Base-by-base conservation (phyloP, 2,797 vertebrate genomes). In the Gobio occitaniae region DNA sequence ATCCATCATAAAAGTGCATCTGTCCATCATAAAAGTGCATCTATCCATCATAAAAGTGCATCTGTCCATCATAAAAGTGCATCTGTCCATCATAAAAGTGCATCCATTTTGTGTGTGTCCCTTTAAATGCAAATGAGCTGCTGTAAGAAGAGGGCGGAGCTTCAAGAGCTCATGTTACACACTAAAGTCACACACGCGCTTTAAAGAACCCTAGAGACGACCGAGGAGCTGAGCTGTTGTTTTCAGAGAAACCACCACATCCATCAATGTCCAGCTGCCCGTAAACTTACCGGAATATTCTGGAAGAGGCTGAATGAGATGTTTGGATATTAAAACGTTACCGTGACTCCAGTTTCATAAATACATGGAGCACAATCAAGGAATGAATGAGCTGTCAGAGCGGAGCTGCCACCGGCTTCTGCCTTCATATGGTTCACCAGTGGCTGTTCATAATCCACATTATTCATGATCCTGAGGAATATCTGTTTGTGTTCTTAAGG, bases 281-380 rank as follows among this genome's bases (percentile, higher is more conserved):
- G 47, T 80, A 66, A 52, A 54, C 66, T 70, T 81, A 70, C 79
- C 8, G 79, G 79, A 81, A 81, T 38, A 41, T 71, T 81, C 79
- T 44, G 79, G 78, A 82, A 44, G 36, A 10, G 21, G 5, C 10
- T 50, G 36, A 71, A 44, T 17, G 79, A 70, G 36, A 59, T 44
- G 69, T 47, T 71, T 11, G 36, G 50, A 82, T 29, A 41, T 69
- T n/a, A 54, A 69, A 69, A 54, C 65, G 54, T 52, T 61, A 72
- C 21, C 9, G 47, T 9, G n/a, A 48, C 77, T 79, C 32, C 65
- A 69, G 78, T 80, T 82, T 82, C 80, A 72, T 32, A 56, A 59
- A 71, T 71, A 56, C 80, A 61, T 44, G 36, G 11, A 70, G 25
- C 21, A 11, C 36, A 81, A 71, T 82, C 32, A 72, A 25, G 54